phyloP scores from a whole-genome alignment of 2,113 vertebrate species.

The Charina bottae region DNA sequence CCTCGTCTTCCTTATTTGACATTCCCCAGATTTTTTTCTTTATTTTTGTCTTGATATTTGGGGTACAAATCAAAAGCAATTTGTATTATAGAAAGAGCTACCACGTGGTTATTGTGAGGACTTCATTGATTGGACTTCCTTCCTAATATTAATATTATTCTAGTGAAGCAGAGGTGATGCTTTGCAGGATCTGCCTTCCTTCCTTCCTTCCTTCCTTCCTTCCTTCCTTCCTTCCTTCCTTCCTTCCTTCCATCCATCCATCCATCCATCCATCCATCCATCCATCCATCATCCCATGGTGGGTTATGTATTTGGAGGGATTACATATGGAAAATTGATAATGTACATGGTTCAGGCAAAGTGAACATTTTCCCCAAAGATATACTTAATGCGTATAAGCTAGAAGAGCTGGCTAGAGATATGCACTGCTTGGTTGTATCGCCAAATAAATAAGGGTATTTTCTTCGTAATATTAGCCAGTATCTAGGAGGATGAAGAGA shows the following conservation, averaged over 20 bases:
- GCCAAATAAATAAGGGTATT: background rate
- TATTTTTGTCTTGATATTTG: background rate
- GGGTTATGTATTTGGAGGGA: background rate
- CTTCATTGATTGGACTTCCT: background rate
- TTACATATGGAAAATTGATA: slow-evolving; percentile 11
- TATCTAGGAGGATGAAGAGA: background rate
- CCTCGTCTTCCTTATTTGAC: background rate
- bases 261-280: no score
- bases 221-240: background rate
- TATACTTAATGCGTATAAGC: background rate
- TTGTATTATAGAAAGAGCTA: background rate
- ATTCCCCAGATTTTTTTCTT: no score
- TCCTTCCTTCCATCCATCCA: background rate
- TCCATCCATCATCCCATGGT: background rate
- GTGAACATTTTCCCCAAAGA: background rate
- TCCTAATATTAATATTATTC: background rate
- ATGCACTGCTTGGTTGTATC: background rate
- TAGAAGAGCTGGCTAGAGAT: background rate
- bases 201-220: no score
- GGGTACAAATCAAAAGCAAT: background rate
- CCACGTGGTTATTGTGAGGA: background rate
- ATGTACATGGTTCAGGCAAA: slow-evolving; percentile 26
- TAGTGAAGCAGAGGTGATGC: no score
- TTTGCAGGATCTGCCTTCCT: no score
- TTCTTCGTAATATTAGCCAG: background rate